phyloP scores from a whole-genome alignment of 1,140 invertebrate genomes.

The Ceratitis capitata region DNA sequence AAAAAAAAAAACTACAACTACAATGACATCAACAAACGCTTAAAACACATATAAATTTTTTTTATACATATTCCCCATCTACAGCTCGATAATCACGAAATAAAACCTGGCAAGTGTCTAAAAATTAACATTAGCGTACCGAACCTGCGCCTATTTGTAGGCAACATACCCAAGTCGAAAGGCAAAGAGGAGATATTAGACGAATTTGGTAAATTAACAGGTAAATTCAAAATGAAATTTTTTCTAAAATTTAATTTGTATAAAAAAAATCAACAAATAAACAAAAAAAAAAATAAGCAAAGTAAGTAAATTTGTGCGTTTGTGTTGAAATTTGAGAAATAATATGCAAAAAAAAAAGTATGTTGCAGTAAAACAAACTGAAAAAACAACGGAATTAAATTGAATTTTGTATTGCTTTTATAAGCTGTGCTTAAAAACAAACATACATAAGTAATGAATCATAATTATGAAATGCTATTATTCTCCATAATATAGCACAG shows the following conservation, averaged over 20 bases:
- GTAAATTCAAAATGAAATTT: slow-evolving; percentile 72
- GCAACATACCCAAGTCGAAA: slow-evolving; percentile 99
- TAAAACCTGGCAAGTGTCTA: slow-evolving; percentile 97
- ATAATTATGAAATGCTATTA: neutral
- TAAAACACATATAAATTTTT: slow-evolving; percentile 40
- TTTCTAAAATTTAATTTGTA: slow-evolving; percentile 22
- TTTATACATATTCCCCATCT: slow-evolving; percentile 67
- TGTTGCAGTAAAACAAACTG: no score
- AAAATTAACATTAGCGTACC: slow-evolving; percentile 99
- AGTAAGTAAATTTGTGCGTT: slow-evolving; percentile 22
- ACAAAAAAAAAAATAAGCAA: no score
- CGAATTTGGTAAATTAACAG: slow-evolving; percentile 99
- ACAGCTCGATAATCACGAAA: slow-evolving; percentile 99
- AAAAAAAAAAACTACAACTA: slow-evolving; percentile 13
- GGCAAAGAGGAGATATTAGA: slow-evolving; percentile 99
- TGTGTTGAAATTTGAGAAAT: neutral
- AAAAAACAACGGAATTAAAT: neutral
- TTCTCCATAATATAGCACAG: neutral
- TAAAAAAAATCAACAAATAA: neutral
- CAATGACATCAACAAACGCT: slow-evolving; percentile 32
- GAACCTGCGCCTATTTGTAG: slow-evolving; percentile 99
- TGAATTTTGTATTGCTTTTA: no score
- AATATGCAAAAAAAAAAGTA: neutral
- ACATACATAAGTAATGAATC: neutral
- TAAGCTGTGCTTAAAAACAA: no score